Conservation (phyloP, 2,888 invertebrate species). For the Metallyticus violacea region DNA sequence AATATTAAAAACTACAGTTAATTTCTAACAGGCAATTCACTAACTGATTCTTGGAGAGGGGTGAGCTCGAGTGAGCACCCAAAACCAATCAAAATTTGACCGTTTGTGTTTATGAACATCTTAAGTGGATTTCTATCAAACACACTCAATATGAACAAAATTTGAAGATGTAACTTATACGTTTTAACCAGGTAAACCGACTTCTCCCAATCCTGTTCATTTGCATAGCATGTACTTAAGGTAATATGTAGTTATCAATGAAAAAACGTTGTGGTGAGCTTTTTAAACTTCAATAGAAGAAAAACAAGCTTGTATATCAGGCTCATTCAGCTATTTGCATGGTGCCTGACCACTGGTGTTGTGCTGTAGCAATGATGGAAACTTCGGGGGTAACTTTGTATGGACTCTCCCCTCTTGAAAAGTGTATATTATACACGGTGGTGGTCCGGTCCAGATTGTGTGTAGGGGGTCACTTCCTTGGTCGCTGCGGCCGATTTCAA, state of each 20-base stretch:
- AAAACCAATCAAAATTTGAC: too few species aligned
- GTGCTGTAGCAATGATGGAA: not conserved
- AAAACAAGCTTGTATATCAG: not conserved
- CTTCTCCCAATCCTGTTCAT: too few species aligned
- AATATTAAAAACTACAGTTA: too few species aligned
- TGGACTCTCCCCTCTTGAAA: not conserved
- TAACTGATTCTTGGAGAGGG: too few species aligned
- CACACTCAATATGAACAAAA: too few species aligned
- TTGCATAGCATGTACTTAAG: not conserved
- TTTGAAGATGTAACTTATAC: too few species aligned
- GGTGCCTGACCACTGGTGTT: not conserved
- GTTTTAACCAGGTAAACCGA: too few species aligned
- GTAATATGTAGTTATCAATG: too few species aligned
- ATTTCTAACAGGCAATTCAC: too few species aligned
- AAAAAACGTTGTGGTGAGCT: not conserved
- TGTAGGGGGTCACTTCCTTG: not conserved
- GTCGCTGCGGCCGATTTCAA: slow-evolving; percentile 21
- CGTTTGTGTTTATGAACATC: too few species aligned
- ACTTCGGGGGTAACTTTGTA: slow-evolving; percentile 5
- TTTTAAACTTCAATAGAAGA: not conserved
- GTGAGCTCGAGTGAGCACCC: too few species aligned
- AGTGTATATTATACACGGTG: not conserved
- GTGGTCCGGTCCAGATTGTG: not conserved
- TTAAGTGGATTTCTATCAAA: too few species aligned
- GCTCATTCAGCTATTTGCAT: not conserved